These are phyloP conservation scores for Stomatorhinus walkeri DNA, from an alignment of 2,797 vertebrate genomes.

Conservation along the genomic window DNA sequence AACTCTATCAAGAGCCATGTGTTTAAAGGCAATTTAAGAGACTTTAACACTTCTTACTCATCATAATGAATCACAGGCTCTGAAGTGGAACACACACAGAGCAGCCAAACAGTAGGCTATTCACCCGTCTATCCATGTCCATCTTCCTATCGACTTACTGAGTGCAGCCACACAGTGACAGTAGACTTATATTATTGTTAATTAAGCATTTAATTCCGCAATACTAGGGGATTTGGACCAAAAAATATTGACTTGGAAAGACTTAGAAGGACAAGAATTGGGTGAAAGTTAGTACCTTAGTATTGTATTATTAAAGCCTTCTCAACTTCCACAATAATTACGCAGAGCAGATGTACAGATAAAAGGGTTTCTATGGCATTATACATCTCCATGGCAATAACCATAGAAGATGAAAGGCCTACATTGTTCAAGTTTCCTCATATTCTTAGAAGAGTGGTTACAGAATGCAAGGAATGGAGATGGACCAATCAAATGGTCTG, in stretches of 20 bases:
- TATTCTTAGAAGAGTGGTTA: background rate
- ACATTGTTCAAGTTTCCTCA: conserved; percentile 11
- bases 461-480: conserved; percentile 1
- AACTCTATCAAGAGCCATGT: background rate
- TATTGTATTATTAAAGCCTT: background rate
- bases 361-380: background rate
- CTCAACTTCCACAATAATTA: background rate
- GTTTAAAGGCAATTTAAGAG: background rate
- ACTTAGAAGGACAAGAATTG: background rate
- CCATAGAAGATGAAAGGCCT: background rate
- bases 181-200: background rate
- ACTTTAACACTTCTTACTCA: background rate
- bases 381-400: background rate
- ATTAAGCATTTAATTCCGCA: background rate
- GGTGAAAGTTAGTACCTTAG: background rate
- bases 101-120: background rate
- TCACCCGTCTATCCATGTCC: background rate
- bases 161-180: background rate
- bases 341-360: background rate
- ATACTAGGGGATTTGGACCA: background rate
- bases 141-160: background rate
- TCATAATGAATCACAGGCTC: background rate
- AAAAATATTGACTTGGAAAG: background rate
- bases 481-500: background rate
- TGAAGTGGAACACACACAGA: background rate